Percentiles rank a stretch among this genome's conserved stretches.
Evolutionary conservation across 2,797 vertebrate genomes (phyloP).

Genomic region (Gephyroberyx darwinii): DNA sequence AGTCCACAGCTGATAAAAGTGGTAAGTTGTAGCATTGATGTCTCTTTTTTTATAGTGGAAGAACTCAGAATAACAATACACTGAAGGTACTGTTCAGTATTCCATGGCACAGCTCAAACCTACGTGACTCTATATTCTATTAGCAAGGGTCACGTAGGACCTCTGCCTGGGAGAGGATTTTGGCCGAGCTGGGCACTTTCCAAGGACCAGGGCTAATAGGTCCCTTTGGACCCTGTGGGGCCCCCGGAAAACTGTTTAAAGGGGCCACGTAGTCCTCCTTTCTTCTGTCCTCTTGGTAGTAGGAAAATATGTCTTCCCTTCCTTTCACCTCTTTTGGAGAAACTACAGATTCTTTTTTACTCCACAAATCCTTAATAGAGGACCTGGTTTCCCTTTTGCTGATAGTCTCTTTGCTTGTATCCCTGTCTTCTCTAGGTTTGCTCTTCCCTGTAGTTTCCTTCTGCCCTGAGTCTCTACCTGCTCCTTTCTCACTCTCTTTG

Average conservation of each 20-base stretch:
- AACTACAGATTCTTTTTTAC: constrained; percentile 52
- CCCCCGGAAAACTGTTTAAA: constrained; percentile 60
- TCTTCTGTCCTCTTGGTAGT: constrained; percentile 56
- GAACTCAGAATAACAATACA: constrained; percentile 67
- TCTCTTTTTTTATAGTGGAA: constrained; percentile 65
- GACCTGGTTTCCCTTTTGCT: constrained; percentile 55
- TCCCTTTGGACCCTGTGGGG: constrained; percentile 71
- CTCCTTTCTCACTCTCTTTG: constrained; percentile 48
- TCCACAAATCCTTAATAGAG: constrained; percentile 52
- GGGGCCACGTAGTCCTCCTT: constrained; percentile 44
- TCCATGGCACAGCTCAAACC: constrained; percentile 50
- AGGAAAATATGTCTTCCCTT: constrained; percentile 39
- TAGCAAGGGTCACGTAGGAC: constrained; percentile 75
- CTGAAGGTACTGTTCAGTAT: constrained; percentile 41
- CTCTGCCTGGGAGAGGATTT: constrained; percentile 81
- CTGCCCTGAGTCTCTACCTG: constrained; percentile 47
- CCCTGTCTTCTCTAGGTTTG: constrained; percentile 45
- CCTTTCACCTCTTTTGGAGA: constrained; percentile 48
- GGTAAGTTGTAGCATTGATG: constrained; percentile 42
- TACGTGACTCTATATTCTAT: constrained; percentile 49
- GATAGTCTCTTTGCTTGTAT: constrained; percentile 42
- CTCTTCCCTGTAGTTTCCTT: constrained; percentile 59
- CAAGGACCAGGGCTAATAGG: constrained; percentile 87
- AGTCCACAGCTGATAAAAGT: constrained; percentile 46
- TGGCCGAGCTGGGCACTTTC: constrained; percentile 87